A percentile compares a stretch with the other conserved stretches of the same genome.
phyloP scores from a whole-genome alignment of 1,140 invertebrate genomes.

The Nasonia giraulti region DNA sequence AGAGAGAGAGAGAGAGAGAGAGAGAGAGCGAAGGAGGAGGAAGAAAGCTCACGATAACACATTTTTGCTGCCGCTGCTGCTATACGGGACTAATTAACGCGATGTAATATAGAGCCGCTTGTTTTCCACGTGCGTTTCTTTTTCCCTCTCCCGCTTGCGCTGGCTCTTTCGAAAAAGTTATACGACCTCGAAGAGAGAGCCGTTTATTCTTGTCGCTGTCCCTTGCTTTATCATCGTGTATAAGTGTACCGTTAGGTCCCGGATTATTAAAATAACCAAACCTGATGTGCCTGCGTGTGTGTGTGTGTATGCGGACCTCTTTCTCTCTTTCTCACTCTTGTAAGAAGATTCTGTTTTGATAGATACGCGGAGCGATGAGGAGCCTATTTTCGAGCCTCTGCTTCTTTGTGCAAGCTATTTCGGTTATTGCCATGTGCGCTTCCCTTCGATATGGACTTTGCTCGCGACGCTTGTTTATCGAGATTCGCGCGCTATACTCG shows the following conservation, averaged over 20 bases:
- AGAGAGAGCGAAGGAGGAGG: background rate
- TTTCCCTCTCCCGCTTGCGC: background rate
- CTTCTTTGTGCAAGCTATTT: background rate
- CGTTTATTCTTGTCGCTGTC: background rate
- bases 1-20: no score
- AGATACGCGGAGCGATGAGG: background rate
- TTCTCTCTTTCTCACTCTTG: background rate
- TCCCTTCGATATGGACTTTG: background rate
- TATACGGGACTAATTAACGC: background rate
- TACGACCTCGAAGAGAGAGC: background rate
- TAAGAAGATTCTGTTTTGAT: constrained; percentile 25
- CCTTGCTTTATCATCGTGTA: background rate
- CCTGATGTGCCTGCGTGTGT: background rate
- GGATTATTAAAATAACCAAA: constrained; percentile 37
- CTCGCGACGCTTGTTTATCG: constrained; percentile 8
- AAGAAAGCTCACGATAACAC: background rate
- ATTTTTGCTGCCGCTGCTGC: background rate
- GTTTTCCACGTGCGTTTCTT: background rate
- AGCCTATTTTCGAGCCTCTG: constrained; percentile 7
- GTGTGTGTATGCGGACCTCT: no score
- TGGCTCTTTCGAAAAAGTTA: background rate
- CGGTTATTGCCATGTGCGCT: background rate
- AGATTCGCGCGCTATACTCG: no score
- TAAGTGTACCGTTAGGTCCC: background rate
- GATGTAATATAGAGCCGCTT: background rate